Conservation (phyloP, 2,113 vertebrate species). For the Cricetomys ansorgei region DNA sequence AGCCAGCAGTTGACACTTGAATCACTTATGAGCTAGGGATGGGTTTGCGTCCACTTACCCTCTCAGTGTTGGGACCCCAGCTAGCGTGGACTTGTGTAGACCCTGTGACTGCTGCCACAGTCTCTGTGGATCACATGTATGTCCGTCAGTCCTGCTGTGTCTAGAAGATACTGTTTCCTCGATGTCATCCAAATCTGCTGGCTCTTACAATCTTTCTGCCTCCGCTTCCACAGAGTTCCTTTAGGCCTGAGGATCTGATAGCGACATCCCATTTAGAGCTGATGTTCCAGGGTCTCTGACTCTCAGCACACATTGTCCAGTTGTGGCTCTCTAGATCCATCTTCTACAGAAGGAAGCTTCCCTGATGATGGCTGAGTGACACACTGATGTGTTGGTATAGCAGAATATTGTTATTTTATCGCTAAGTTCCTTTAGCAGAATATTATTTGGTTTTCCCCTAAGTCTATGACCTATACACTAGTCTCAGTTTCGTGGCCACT, state of each 20-base stretch:
- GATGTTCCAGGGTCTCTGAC: background rate
- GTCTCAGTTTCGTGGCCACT: background rate
- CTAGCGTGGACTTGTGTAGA: background rate
- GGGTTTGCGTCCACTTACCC: background rate
- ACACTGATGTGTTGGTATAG: background rate
- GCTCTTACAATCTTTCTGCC: background rate
- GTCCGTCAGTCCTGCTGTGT: background rate
- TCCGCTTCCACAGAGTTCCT: background rate
- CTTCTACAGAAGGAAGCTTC: background rate
- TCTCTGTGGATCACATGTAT: background rate
- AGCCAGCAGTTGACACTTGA: background rate
- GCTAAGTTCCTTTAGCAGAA: background rate
- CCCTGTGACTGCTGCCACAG: background rate
- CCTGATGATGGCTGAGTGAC: background rate
- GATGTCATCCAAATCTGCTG: background rate
- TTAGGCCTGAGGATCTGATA: background rate
- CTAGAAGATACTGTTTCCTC: background rate
- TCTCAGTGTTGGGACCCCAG: background rate
- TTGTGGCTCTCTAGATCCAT: background rate
- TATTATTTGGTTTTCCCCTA: background rate
- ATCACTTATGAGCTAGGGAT: background rate
- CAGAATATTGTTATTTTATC: background rate
- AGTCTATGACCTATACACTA: background rate
- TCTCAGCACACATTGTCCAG: background rate
- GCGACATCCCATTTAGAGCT: background rate